Percentiles rank a stretch among this genome's conserved stretches.
Evolutionary conservation across 1,140 invertebrate genomes (phyloP).

Genomic region (Bombus fervidus): DNA sequence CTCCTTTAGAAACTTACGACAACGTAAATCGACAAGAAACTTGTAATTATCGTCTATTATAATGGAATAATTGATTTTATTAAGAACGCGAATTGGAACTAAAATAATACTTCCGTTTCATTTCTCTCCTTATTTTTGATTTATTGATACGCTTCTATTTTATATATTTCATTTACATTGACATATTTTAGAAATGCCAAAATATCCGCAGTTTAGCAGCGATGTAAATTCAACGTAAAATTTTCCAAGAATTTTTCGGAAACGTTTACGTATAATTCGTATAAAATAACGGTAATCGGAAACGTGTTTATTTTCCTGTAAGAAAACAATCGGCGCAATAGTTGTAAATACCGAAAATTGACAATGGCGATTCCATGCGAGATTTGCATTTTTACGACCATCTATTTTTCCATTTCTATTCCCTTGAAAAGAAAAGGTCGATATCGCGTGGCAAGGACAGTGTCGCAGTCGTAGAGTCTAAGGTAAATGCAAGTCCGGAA

Average conservation of each 20-base stretch:
- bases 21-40: no score
- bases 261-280: neutral
- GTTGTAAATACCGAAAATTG: neutral
- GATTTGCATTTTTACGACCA: slow-evolving; percentile 30
- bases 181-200: neutral
- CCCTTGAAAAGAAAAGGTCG: slow-evolving; percentile 14
- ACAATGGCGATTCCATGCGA: slow-evolving; percentile 4
- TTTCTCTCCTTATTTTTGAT: neutral
- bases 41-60: neutral
- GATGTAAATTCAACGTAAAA: neutral
- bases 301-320: neutral
- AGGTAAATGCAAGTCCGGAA: slow-evolving; percentile 56
- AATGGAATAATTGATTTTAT: neutral
- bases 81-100: neutral
- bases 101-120: neutral
- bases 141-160: neutral
- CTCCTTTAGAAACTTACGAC: no score
- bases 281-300: no score
- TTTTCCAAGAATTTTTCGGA: neutral
- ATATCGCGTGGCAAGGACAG: slow-evolving; percentile 38
- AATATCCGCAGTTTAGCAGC: neutral
- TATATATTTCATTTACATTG: neutral
- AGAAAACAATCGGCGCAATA: neutral
- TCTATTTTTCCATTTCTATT: slow-evolving; percentile 52
- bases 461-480: slow-evolving; percentile 53